These are phyloP conservation scores for roundworm (Caenorhabditis elegans) DNA, from an alignment of 1,140 invertebrate genomes.

Conservation along the genomic window WBcel235 BX284604.4:10379501-10380000, in stretches of 20 bases:
- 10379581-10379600: slow-evolving; percentile 2
- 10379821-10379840: no score
- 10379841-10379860: no score
- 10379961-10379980: neutral
- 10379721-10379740: neutral
- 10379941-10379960: neutral
- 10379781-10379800: no score
- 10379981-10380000: neutral
- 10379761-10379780: neutral
- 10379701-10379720: slow-evolving; percentile 8
- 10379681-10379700: neutral
- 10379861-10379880: no score
- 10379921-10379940: neutral
- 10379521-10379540: slow-evolving; percentile 38
- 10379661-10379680: slow-evolving; percentile 1
- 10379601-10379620: neutral
- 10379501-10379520: slow-evolving; percentile 31
- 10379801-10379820: no score
- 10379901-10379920: neutral
- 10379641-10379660: neutral
- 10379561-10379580: neutral
- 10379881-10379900: neutral
- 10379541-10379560: slow-evolving; percentile 44
- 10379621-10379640: slow-evolving; percentile 22
- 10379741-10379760: neutral